Percentiles rank a stretch among this genome's conserved stretches.
Conservation (phyloP, 1,140 invertebrate genomes). For the Pseudomyrmex pallidus region DNA sequence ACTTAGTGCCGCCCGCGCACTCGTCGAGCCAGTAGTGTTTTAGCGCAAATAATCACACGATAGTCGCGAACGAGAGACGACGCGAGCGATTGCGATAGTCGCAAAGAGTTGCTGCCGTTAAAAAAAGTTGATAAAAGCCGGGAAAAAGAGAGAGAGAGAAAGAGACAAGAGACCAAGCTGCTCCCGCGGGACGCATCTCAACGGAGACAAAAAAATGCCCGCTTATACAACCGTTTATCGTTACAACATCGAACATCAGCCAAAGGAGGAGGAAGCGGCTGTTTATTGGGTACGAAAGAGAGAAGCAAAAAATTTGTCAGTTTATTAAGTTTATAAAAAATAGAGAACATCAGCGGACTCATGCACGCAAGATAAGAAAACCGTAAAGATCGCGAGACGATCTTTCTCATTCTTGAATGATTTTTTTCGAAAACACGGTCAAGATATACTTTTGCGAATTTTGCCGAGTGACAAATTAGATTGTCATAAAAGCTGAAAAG, state of each 20-base stretch:
- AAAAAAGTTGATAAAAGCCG: conserved; percentile 41
- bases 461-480: neutral
- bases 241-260: conserved; percentile 76
- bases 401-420: conserved; percentile 15
- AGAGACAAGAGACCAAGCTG: too few species aligned
- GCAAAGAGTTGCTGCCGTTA: conserved; percentile 24
- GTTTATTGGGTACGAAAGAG: conserved; percentile 82
- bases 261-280: conserved; percentile 82
- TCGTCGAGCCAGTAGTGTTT: conserved; percentile 80
- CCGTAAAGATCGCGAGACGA: neutral
- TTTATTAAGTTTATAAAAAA: neutral
- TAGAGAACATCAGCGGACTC: neutral
- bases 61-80: conserved; percentile 50
- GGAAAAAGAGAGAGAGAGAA: neutral
- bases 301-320: neutral
- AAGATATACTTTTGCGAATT: conserved; percentile 9
- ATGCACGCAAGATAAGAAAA: neutral
- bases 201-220: conserved; percentile 76
- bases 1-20: conserved; percentile 84
- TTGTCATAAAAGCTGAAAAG: neutral
- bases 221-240: conserved; percentile 80
- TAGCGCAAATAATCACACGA: conserved; percentile 68
- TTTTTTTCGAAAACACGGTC: neutral
- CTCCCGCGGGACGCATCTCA: conserved; percentile 13
- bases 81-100: conserved; percentile 28